These are phyloP conservation scores for Podarcis raffonei DNA, from an alignment of 2,113 vertebrate species.

Conservation along the genomic window DNA sequence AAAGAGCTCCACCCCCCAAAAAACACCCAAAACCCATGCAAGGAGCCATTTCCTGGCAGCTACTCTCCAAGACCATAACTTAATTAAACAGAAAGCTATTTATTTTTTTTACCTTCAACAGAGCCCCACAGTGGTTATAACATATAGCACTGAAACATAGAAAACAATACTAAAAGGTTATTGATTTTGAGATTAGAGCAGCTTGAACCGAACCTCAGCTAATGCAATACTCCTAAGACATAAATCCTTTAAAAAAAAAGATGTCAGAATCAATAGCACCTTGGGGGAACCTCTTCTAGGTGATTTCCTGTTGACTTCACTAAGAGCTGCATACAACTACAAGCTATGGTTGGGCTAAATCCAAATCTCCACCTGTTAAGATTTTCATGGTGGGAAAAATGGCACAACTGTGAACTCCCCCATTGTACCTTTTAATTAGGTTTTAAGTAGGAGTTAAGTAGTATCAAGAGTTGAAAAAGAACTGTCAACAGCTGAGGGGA, in stretches of 20 bases:
- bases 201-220: not conserved
- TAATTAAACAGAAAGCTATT: conserved; percentile 25
- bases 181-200: conserved; percentile 10
- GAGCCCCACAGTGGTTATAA: not conserved
- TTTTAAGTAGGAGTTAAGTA: conserved; percentile 13
- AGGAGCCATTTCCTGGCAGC: not conserved
- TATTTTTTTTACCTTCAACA: not conserved
- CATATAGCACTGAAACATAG: not conserved
- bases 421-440: not conserved
- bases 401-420: not conserved
- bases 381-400: not conserved
- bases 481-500: too few relatives aligned
- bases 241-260: not conserved
- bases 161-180: not conserved
- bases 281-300: not conserved
- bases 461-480: conserved; percentile 12
- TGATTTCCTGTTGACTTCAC: conserved; percentile 21
- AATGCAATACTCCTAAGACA: not conserved
- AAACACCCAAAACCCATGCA: too few relatives aligned
- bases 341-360: conserved; percentile 20
- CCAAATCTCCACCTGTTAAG: not conserved
- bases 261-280: not conserved
- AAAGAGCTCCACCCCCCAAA: not conserved
- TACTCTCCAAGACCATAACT: conserved; percentile 25
- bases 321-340: conserved; percentile 3